Evolutionary conservation across 2,113 vertebrate species (phyloP), one percentile per base, ranked within the genome.

Genomic region (Trematomus loennbergii): DNA sequence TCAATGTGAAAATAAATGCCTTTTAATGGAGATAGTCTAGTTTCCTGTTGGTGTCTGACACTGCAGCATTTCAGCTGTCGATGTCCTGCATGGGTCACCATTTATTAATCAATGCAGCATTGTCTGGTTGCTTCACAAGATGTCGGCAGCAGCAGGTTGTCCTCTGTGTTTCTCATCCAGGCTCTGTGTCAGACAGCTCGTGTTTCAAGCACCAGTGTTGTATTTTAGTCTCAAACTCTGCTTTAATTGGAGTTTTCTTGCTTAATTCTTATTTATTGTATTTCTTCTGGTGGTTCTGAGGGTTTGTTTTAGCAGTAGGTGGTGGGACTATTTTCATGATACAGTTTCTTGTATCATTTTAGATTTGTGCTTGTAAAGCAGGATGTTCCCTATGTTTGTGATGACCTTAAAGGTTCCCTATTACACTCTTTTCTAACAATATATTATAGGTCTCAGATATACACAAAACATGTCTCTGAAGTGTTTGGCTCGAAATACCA

Each of bases 191-290:
- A 36, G 16, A 11, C 46, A 25, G 54, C 40, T 74, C 52, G 33
- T 62, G 40, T 73, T 65, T 36, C 7, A 59, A 71, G 18, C 46
- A 0, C 22, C 22, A 9, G 0, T 17, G 29, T 20, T 20, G 54
- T 13, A 33, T 69, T 62, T 58, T 68, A 22, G 22, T 75, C 43
- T 59, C 43, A 72, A 59, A 60, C 82, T 75, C 46, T 60, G 75
- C 18, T 82, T 36, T 33, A 9, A 73, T 66, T 40, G n/a, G 12
- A 46, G 29, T 65, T 72, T 11, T 29, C 18, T 40, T 17, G 17
- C 55, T 33, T 65, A 82, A 62, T 33, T 59, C 25, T 62, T 52
- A 59, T 80, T 53, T 66, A 66, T 12, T 60, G 12, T 40, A 29
- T 33, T 17, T 60, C 33, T 9, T 60, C 11, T 3, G 12, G 10